These are phyloP conservation scores for Sorex fumeus DNA, from an alignment of 2,113 vertebrate genomes.

Conservation along the genomic window DNA sequence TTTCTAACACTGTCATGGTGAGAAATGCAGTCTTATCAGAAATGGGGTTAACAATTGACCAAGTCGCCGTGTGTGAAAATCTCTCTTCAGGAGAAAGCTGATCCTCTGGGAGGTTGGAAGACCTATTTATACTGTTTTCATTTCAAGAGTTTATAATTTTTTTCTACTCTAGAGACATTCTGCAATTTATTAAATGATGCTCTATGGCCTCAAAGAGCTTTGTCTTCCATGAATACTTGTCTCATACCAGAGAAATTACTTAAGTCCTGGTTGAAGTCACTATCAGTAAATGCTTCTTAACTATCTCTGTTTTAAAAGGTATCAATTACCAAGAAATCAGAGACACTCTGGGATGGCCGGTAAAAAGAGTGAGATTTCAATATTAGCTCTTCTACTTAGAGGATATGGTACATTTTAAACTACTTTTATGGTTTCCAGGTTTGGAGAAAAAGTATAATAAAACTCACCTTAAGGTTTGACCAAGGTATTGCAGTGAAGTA, in stretches of 20 bases:
- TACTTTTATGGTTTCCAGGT: background rate
- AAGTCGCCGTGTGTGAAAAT: background rate
- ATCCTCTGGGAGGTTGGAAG: background rate
- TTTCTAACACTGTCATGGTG: slow-evolving; percentile 40
- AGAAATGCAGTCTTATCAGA: slow-evolving; percentile 64
- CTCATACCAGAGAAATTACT: slow-evolving; percentile 33
- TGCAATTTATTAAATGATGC: slow-evolving; percentile 18
- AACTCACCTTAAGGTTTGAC: background rate
- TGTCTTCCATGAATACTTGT: background rate
- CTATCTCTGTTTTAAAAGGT: slow-evolving; percentile 2
- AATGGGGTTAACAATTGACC: slow-evolving; percentile 57
- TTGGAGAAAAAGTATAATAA: background rate
- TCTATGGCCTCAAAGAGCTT: background rate
- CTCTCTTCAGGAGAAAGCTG: background rate
- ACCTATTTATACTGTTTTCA: background rate
- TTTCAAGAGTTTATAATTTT: background rate
- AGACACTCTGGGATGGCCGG: background rate
- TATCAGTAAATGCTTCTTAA: slow-evolving; percentile 31
- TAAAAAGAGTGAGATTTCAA: slow-evolving; percentile 31
- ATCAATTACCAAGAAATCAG: slow-evolving; percentile 3
- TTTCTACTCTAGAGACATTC: background rate
- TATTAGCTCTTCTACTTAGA: background rate
- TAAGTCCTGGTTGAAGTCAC: background rate
- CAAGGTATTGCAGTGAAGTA: too few species aligned
- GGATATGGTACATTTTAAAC: background rate